phyloP scores from a whole-genome alignment of 2,797 vertebrate species.

The Botia almorhae region DNA sequence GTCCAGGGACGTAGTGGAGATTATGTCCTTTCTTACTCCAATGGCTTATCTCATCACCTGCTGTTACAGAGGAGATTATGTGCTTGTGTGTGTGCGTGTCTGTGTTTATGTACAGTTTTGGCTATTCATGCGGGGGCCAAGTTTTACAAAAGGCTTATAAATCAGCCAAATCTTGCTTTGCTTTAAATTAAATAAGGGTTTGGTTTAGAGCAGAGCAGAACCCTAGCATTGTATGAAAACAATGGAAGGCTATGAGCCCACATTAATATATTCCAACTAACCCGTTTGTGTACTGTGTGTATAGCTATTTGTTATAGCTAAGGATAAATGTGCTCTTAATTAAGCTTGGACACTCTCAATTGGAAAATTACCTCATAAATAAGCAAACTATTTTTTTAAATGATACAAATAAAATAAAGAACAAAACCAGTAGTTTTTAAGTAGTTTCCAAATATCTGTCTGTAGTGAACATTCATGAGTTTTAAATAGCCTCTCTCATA shows the following conservation, averaged over 20 bases:
- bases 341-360: too few species aligned
- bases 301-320: too few species aligned
- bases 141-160: background rate
- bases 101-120: background rate
- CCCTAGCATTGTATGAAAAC: too few species aligned
- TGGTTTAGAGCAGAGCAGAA: too few species aligned
- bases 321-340: too few species aligned
- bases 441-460: too few species aligned
- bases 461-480: background rate
- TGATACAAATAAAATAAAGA: background rate
- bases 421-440: background rate
- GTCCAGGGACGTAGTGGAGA: conserved; percentile 17
- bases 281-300: too few species aligned
- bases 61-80: conserved; percentile 34
- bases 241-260: too few species aligned
- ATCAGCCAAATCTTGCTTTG: too few species aligned
- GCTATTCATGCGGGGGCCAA: background rate
- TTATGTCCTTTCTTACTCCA: conserved; percentile 12
- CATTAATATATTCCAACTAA: too few species aligned
- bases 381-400: background rate
- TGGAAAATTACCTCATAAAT: too few species aligned
- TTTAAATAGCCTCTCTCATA: background rate
- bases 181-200: too few species aligned
- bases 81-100: background rate
- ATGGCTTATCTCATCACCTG: conserved; percentile 23